These are phyloP conservation scores for Brachionus rotundiformis DNA, from an alignment of 1,140 invertebrate genomes.

Conservation along the genomic window DNA sequence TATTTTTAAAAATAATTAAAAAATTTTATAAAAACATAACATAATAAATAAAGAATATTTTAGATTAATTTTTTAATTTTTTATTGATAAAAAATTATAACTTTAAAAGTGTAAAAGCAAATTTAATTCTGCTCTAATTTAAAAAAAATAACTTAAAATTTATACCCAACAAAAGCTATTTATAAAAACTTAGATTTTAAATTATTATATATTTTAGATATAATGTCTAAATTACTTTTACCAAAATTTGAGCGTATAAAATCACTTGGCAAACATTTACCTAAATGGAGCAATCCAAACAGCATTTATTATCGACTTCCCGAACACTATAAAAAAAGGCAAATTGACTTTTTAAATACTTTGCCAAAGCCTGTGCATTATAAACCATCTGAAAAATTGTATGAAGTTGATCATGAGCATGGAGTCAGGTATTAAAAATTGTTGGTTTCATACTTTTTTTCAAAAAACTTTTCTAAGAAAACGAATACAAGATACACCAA, in stretches of 20 bases:
- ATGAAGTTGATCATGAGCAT: conserved; percentile 50
- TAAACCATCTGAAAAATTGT: conserved; percentile 35
- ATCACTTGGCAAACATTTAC: conserved; percentile 27
- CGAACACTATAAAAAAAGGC: conserved; percentile 48
- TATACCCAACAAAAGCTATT: not conserved
- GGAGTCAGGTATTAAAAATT: conserved; percentile 33
- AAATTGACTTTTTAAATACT: conserved; percentile 42
- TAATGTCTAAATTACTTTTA: conserved; percentile 41
- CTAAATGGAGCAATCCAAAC: conserved; percentile 42
- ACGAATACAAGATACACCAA: conserved; percentile 54
- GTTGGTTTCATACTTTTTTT: too few relatives aligned
- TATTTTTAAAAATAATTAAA: not conserved
- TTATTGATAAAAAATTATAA: too few relatives aligned
- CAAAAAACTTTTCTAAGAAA: conserved; percentile 37
- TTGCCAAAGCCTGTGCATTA: conserved; percentile 47
- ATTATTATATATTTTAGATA: not conserved
- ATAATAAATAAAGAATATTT: too few relatives aligned
- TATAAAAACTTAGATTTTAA: not conserved
- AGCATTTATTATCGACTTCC: conserved; percentile 48
- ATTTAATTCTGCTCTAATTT: not conserved
- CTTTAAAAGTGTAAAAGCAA: not conserved
- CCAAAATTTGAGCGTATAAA: conserved; percentile 46
- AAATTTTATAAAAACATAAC: too few relatives aligned
- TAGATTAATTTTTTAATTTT: not conserved
- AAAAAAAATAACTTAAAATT: not conserved